Base-by-base conservation (phyloP, 2,888 invertebrate species). In the Cantharis rustica region DNA sequence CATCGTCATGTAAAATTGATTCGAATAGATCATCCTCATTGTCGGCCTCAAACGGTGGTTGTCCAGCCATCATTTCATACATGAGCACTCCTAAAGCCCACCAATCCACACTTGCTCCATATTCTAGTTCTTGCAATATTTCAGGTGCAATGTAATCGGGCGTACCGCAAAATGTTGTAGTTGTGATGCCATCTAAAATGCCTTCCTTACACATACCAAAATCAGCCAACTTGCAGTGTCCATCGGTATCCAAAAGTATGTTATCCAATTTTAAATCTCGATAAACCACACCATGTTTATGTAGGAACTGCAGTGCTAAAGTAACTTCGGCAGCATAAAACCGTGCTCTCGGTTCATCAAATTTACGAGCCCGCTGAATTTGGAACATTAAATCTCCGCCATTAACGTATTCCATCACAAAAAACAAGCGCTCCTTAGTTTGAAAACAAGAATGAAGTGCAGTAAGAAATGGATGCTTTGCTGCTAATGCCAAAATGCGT, bases 41-140 rank as follows among this genome's bases (percentile, higher is more conserved):
- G 90, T 99, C 99, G 4, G 99, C 99, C 90, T 99, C 99, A 89
- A 99, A 99, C 13, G 99, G 99, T 76, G 99, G 99, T 89, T 99
- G 99, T 0, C 99, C 98, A 1, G 98, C 98, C 96, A 98, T 95
- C 98, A 99, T 99, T 92, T 99, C 98, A 89, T 99, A 99, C 96
- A 98, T 96, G 68, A 98, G 92, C 77, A 99, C 98, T 71, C 98
- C 99, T 81, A 99, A 91, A 79, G 98, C 98, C 98, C 98, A 99
- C 96, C 96, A 96, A 89, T 96, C 96, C 76, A 96, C 96, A 79
- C 95, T 95, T 31, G 95, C 94, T 0, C 96, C 96, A 86, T 96
- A 96, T 86, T 98, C 88, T 77, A 88, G 79, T 83, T 88, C 88
- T 86, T 88, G 88, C 72, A 88, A 82, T 73, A 88, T 87, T 80